phyloP scores from a whole-genome alignment of 2,888 invertebrate species.

The Cephus pulcher region DNA sequence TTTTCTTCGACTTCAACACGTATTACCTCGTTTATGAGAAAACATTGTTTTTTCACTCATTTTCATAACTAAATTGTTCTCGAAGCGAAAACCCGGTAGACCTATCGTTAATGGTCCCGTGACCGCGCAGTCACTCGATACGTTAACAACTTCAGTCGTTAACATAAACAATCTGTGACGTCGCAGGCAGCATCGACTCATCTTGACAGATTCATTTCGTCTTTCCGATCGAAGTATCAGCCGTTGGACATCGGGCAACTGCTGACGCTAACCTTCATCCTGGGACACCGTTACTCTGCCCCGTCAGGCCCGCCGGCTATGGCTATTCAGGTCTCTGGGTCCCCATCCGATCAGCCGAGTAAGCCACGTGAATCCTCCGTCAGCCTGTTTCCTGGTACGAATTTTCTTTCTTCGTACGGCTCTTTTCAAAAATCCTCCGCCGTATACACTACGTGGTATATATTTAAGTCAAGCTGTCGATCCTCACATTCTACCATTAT shows the following conservation, averaged over 20 bases:
- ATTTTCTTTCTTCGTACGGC: no score
- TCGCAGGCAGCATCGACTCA: neutral
- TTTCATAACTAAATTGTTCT: no score
- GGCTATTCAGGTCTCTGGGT: conserved; percentile 66
- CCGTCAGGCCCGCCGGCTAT: conserved; percentile 57
- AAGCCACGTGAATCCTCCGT: conserved; percentile 36
- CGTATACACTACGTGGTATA: no score
- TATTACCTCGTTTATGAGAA: neutral
- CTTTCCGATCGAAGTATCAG: neutral
- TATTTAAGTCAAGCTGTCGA: no score
- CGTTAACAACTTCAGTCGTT: neutral
- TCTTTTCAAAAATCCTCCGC: no score
- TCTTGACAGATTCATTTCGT: neutral
- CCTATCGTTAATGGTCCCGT: neutral
- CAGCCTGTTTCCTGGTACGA: no score
- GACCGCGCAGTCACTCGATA: neutral
- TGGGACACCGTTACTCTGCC: conserved; percentile 65
- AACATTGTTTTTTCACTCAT: neutral
- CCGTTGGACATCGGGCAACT: conserved; percentile 21
- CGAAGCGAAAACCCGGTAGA: no score
- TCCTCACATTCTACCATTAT: no score
- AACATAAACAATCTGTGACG: neutral
- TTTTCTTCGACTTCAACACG: no score
- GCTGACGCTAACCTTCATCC: conserved; percentile 62
- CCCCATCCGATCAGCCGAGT: conserved; percentile 48